phyloP scores from a whole-genome alignment of 2,888 invertebrate genomes.

The Agapostemon virescens region DNA sequence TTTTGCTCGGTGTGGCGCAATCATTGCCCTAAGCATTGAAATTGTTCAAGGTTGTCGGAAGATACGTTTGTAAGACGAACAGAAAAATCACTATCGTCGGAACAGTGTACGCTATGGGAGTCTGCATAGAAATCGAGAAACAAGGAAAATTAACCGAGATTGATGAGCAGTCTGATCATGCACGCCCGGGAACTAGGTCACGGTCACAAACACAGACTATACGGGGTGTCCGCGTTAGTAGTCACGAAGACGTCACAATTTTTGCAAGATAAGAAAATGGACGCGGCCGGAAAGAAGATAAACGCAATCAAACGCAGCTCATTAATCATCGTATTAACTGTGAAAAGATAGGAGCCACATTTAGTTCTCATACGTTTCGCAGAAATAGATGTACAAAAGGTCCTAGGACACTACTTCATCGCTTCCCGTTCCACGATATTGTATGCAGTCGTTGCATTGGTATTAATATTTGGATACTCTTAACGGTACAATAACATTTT shows the following conservation, averaged over 20 bases:
- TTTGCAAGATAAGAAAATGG: not conserved
- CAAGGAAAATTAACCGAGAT: slow-evolving; percentile 1
- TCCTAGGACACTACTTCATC: not conserved
- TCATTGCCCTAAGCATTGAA: not conserved
- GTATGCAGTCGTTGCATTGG: too few relatives aligned
- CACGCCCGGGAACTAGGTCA: not conserved
- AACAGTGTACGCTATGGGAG: not conserved
- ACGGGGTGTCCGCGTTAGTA: not conserved
- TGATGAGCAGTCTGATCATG: not conserved
- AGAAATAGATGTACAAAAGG: not conserved
- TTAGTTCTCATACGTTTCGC: not conserved
- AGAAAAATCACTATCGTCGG: not conserved
- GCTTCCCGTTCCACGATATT: not conserved
- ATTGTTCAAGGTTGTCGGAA: not conserved
- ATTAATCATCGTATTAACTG: not conserved
- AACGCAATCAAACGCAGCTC: not conserved
- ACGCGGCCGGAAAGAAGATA: not conserved
- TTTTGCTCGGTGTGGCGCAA: not conserved
- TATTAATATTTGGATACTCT: too few relatives aligned
- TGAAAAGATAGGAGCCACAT: not conserved
- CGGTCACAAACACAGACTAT: not conserved
- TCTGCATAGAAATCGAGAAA: not conserved
- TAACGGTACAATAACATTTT: too few relatives aligned
- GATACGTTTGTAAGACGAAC: not conserved
- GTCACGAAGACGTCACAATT: not conserved